Percentiles rank a stretch among this genome's conserved stretches.
Evolutionary conservation across 2,797 vertebrate genomes (phyloP).

Genomic region (Monodelphis domestica): DNA sequence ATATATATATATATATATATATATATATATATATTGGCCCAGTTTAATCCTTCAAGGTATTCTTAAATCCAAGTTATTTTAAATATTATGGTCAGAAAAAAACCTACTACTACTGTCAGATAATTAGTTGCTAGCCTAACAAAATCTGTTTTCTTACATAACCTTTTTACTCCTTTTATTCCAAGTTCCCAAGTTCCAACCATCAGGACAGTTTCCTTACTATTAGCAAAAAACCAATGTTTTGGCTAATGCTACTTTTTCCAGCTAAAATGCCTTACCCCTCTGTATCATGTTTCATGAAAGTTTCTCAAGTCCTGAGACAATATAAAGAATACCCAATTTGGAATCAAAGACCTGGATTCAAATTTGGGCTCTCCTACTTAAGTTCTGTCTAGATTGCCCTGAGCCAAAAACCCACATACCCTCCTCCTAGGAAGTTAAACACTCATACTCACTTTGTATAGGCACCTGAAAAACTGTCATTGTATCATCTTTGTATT

Average conservation of each 20-base stretch:
- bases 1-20: too few species aligned
- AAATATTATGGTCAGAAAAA: neutral
- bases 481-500: slow-evolving; percentile 93
- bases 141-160: neutral
- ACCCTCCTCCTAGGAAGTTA: neutral
- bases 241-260: rapidly evolving
- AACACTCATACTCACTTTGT: slow-evolving; percentile 87
- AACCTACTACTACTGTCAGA: neutral
- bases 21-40: neutral
- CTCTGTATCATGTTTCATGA: neutral
- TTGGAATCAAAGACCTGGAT: neutral
- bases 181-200: neutral
- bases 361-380: neutral
- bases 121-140: neutral
- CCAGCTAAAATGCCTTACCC: neutral
- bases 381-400: neutral
- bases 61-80: neutral
- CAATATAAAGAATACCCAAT: neutral
- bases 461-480: slow-evolving; percentile 92
- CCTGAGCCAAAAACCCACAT: neutral
- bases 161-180: neutral
- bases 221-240: too few species aligned
- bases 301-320: neutral
- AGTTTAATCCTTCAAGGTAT: neutral
- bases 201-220: rapidly evolving